Percentiles rank a stretch among this genome's conserved stretches.
phyloP scores from a whole-genome alignment of 2,888 invertebrate species.

The Polydrusus cervinus region DNA sequence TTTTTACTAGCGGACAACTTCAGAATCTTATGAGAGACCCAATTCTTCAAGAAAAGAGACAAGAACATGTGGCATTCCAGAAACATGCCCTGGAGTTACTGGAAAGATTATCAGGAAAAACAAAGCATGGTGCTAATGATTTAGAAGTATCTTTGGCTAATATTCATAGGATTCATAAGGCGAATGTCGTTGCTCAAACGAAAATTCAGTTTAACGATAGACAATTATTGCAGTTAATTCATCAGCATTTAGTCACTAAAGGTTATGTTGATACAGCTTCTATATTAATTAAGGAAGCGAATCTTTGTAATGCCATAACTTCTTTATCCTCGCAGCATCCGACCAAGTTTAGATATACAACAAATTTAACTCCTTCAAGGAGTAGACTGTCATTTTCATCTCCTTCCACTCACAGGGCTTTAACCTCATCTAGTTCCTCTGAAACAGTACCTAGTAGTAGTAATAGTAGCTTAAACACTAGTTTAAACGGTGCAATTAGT shows the following conservation, averaged over 20 bases:
- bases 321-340: conserved; percentile 66
- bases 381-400: conserved; percentile 65
- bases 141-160: conserved; percentile 91
- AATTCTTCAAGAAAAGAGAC: conserved; percentile 95
- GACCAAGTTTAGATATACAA: conserved; percentile 70
- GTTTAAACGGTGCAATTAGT: conserved; percentile 37
- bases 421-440: conserved; percentile 37
- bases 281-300: conserved; percentile 85
- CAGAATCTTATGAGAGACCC: conserved; percentile 97
- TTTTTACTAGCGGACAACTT: conserved; percentile 94
- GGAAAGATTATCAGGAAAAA: conserved; percentile 92
- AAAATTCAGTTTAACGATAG: conserved; percentile 95
- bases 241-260: conserved; percentile 87
- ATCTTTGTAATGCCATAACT: conserved; percentile 75
- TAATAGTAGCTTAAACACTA: conserved; percentile 18
- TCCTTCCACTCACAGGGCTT: conserved; percentile 27
- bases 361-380: conserved; percentile 73
- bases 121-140: conserved; percentile 85
- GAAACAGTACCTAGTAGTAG: conserved; percentile 22
- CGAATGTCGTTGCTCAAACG: conserved; percentile 97
- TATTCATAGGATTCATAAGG: conserved; percentile 84
- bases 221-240: conserved; percentile 93
- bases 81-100: conserved; percentile 93
- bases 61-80: conserved; percentile 96
- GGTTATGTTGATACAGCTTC: conserved; percentile 84